These are phyloP conservation scores for Anableps anableps DNA, from an alignment of 2,797 vertebrate species.

Conservation along the genomic window DNA sequence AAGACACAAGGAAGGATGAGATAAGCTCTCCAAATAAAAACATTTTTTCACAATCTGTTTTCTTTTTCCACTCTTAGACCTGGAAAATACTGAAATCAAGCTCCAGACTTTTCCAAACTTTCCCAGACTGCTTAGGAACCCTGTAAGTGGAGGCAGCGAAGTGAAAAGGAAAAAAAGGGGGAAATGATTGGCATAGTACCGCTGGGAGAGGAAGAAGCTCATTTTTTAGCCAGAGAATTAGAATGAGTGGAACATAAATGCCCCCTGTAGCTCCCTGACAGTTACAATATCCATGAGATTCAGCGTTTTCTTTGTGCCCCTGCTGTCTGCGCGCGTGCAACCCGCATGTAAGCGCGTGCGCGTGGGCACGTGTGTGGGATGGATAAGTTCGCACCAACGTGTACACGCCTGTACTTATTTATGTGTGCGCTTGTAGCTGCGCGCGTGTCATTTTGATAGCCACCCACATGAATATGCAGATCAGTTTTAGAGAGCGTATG, in stretches of 20 bases:
- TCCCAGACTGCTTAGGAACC: background rate
- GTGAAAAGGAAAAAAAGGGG: slow-evolving; percentile 20
- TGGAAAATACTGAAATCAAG: background rate
- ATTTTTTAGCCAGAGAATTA: slow-evolving; percentile 67
- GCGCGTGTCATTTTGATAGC: slow-evolving; percentile 78
- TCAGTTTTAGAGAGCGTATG: slow-evolving; percentile 80
- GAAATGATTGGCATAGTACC: slow-evolving; percentile 65
- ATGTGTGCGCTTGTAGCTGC: slow-evolving; percentile 55
- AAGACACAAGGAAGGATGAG: background rate
- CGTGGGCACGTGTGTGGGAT: slow-evolving; percentile 63
- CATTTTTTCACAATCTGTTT: background rate
- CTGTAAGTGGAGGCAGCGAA: slow-evolving; percentile 16
- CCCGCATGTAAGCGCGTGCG: slow-evolving; percentile 34
- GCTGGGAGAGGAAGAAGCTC: slow-evolving; percentile 59
- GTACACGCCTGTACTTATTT: slow-evolving; percentile 60
- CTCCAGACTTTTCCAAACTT: background rate
- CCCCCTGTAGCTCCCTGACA: slow-evolving; percentile 66
- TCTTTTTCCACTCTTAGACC: background rate
- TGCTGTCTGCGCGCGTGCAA: slow-evolving; percentile 39
- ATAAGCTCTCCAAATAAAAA: background rate
- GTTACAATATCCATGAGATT: slow-evolving; percentile 70
- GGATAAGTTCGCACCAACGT: slow-evolving; percentile 57
- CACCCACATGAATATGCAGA: slow-evolving; percentile 84
- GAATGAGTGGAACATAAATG: slow-evolving; percentile 69
- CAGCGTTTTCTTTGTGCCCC: slow-evolving; percentile 61